Evolutionary conservation across 2,888 invertebrate genomes (phyloP).

Genomic region (Agonopterix alstromeriana): DNA sequence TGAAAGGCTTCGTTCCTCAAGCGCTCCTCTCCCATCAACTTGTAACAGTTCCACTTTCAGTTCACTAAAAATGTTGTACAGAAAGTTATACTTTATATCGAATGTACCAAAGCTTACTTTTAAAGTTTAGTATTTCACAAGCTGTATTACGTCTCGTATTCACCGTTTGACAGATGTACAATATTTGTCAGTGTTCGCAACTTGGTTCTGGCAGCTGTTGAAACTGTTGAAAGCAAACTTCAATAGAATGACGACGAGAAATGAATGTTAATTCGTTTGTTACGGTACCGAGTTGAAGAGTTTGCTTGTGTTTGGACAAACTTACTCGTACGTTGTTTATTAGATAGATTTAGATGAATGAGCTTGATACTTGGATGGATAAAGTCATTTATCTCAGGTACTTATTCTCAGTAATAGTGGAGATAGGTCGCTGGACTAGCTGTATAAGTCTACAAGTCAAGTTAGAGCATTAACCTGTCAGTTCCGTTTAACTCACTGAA

Average conservation of each 20-base stretch:
- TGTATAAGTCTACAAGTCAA: too few relatives aligned
- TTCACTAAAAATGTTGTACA: constrained; percentile 9
- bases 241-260: constrained; percentile 39
- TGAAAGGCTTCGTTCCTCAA: constrained; percentile 20
- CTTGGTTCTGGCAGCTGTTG: constrained; percentile 30
- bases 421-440: too few relatives aligned
- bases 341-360: too few relatives aligned
- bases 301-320: too few relatives aligned
- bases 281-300: not conserved
- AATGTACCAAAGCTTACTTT: constrained; percentile 7
- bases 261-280: constrained; percentile 48
- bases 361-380: too few relatives aligned
- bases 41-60: constrained; percentile 13
- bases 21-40: constrained; percentile 22
- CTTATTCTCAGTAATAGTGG: too few relatives aligned
- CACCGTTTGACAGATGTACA: constrained; percentile 53
- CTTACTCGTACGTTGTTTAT: too few relatives aligned
- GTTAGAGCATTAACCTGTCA: too few relatives aligned
- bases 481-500: too few relatives aligned
- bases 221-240: constrained; percentile 45
- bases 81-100: constrained; percentile 17
- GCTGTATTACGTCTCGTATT: constrained; percentile 23
- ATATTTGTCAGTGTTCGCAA: constrained; percentile 53
- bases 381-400: too few relatives aligned
- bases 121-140: constrained; percentile 13